phyloP scores from a whole-genome alignment of 37 sponge, comb jelly and placozoan species.

The Lycopodina hypogea region DNA sequence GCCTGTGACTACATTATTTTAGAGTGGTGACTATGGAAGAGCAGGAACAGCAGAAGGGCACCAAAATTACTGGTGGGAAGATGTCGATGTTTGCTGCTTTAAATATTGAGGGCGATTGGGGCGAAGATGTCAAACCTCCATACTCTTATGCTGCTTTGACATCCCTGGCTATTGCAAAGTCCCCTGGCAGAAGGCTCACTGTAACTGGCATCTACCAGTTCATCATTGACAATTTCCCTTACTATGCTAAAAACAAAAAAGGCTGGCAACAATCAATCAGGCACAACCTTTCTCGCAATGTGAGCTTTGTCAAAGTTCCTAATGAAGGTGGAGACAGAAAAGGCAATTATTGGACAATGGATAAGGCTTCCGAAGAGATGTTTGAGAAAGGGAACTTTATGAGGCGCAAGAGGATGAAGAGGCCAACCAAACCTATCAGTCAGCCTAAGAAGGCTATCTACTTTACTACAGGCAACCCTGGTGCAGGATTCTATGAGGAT shows the following conservation, averaged over 20 bases:
- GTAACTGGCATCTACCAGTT: slow-evolving; percentile 97
- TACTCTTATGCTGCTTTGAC: slow-evolving; percentile 97
- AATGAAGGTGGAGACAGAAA: slow-evolving; percentile 89
- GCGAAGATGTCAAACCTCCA: slow-evolving; percentile 91
- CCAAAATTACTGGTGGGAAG: neutral
- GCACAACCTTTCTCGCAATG: slow-evolving; percentile 95
- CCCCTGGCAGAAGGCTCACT: slow-evolving; percentile 88
- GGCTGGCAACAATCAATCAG: slow-evolving; percentile 99
- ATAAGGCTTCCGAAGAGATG: slow-evolving; percentile 95
- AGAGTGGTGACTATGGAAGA: slow-evolving; percentile 22
- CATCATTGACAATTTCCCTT: slow-evolving; percentile 97
- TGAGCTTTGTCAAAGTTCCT: slow-evolving; percentile 92
- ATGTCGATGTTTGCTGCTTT: slow-evolving; percentile 63
- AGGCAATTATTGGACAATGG: slow-evolving; percentile 96
- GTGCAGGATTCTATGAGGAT: slow-evolving; percentile 50
- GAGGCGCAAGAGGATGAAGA: slow-evolving; percentile 88
- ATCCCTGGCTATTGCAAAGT: slow-evolving; percentile 95
- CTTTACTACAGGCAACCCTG: slow-evolving; percentile 73
- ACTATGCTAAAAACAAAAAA: slow-evolving; percentile 98
- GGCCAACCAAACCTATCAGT: slow-evolving; percentile 56
- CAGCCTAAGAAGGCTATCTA: slow-evolving; percentile 84
- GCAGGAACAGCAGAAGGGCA: neutral
- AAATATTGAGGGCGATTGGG: slow-evolving; percentile 62
- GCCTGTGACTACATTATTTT: neutral
- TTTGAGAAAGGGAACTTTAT: slow-evolving; percentile 98